Evolutionary conservation across 2,797 vertebrate species (phyloP), one percentile per base, ranked within the genome.

Genomic region (Alectoris magna): DNA sequence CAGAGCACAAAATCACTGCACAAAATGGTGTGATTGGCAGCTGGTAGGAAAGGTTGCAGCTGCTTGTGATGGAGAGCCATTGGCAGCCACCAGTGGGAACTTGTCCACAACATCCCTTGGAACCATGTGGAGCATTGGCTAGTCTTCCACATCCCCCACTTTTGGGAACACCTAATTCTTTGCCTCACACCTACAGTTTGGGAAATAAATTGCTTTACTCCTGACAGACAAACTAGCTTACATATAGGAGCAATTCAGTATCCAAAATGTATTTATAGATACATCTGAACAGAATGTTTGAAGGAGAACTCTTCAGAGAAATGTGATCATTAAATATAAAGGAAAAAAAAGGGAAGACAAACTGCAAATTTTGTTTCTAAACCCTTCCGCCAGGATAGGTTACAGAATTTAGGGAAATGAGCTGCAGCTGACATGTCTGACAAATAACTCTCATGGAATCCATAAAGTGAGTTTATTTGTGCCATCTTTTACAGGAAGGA

Each of bases 401-500:
- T 86, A 80, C 0, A 0, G 73, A 95, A 96, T 92, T 84, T 94
- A 94, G 80, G 92, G 83, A 95, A 95, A 96, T 96, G 91, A 95
- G 80, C 46, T 2, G 1, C 94, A 95, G 95, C 88, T 96, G 95
- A 96, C 75, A 87, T 70, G 74, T 81, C 81, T 85, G 91, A 94
- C 44, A 96, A 90, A 90, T 64, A 92, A 76, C 79, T 86, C 94
- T 94, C 64, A 43, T 3, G 49, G 83, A 91, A 95, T 90, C 68
- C 60, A 43, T 86, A 88, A 86, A 93, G 68, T 71, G 85, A 94
- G 70, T 72, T 89, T 93, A 87, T 95, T 84, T 92, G 87, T 95
- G 94, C 84, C 85, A 88, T 95, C 86, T 91, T 92, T 94, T 91
- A 76, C 88, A 91, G 79, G 84, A 95, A 94, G 79, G 74, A 69